phyloP scores from a whole-genome alignment of 2,113 vertebrate species.

The Sinocyclocheilus anophthalmus region DNA sequence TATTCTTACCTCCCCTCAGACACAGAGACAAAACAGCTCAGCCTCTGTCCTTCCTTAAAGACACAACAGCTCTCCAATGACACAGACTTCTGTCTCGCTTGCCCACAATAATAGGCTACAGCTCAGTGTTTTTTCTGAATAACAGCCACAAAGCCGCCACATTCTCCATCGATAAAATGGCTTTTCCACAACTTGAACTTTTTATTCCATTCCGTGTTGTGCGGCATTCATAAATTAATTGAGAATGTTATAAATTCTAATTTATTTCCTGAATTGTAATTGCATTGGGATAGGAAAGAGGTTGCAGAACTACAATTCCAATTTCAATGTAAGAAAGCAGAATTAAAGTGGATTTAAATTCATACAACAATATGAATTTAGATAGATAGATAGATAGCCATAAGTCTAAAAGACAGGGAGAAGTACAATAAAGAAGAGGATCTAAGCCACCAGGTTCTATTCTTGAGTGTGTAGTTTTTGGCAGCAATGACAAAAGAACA shows the following conservation, averaged over 20 bases:
- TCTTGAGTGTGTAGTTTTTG: constrained; percentile 52
- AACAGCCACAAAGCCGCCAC: no score
- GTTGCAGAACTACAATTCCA: not conserved
- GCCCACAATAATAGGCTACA: no score
- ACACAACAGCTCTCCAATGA: constrained; percentile 68
- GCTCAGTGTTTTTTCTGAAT: no score
- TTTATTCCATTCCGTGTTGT: not conserved
- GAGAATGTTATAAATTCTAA: not conserved
- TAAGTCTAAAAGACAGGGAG: not conserved
- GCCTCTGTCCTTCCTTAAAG: constrained; percentile 65
- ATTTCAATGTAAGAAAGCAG: not conserved
- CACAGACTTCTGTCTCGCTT: no score
- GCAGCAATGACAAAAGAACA: constrained; percentile 37
- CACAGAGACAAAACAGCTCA: constrained; percentile 58
- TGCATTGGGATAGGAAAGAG: not conserved
- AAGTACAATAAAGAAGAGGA: not conserved
- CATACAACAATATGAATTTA: no score
- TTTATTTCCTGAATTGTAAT: not conserved
- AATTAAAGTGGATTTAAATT: not conserved
- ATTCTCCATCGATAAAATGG: no score
- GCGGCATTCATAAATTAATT: not conserved
- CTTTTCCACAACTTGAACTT: not conserved
- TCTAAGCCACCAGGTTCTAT: constrained; percentile 63
- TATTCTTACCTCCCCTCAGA: constrained; percentile 13
- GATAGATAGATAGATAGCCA: not conserved